Evolutionary conservation across 2,888 invertebrate genomes (phyloP), one percentile per base, ranked within the genome.

Genomic region (Sturmia bella): DNA sequence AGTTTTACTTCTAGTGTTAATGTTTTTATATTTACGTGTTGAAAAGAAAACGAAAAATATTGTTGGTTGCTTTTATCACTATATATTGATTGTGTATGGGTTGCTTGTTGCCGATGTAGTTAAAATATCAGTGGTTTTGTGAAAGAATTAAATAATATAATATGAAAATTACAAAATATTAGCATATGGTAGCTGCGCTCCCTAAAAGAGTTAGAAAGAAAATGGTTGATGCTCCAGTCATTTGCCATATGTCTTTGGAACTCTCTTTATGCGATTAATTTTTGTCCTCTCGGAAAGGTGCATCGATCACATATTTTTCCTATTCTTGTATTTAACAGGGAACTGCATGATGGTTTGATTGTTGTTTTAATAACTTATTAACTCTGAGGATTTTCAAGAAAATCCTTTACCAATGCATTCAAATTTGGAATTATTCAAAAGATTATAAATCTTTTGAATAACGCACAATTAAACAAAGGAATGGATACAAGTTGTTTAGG

Each of bases 261-360:
- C 11, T 9, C 7, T 57, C 39, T 17, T 5, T 11, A 5, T 56
- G 32, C 12, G 24, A 3, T 15, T 7, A 0, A 56, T 12, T 9
- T 37, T 56, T 56, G 17, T 0, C 39, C 9, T 48, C 2, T 13
- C 6, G n/a, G 13, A 19, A 37, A 3, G 37, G 37, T 37, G n/a
- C 52, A 52, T 39, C 41, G 52, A n/a, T 41, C 19, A 72, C 15
- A 59, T 45, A 66, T 45, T 61, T 48, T 19, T 45, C 24, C 6
- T 52, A 12, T 12, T 45, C 39, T 52, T 4, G 39, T 13, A 45
- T 52, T 50, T 74, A 43, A 48, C 78, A 82, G 82, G 82, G 82
- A 82, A 82, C 82, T 75, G 78, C 82, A 61, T 78, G 82, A 82
- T 78, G 82, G 52, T 75, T 41, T 73, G n/a, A 63, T 15, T 1